Evolutionary conservation across 1,140 invertebrate genomes (phyloP).

Genomic region (Drosophila bipectinata): DNA sequence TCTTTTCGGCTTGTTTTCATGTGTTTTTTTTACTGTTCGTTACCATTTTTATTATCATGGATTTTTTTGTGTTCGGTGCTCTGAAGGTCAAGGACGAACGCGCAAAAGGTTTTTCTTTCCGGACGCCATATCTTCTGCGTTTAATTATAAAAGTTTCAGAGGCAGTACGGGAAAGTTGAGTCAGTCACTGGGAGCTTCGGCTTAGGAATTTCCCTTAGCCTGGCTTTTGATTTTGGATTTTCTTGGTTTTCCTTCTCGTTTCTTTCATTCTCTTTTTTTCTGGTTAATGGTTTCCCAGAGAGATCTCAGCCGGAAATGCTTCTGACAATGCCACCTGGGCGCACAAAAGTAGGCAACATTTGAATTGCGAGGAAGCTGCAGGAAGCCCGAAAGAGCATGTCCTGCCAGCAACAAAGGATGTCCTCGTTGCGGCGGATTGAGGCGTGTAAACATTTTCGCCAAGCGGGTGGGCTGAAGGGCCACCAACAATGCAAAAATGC

Average conservation of each 20-base stretch:
- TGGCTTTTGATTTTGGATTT: constrained; percentile 18
- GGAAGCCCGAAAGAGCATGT: constrained; percentile 18
- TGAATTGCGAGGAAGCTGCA: background rate
- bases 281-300: constrained; percentile 26
- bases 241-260: constrained; percentile 1
- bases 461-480: constrained; percentile 23
- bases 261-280: background rate
- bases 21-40: constrained; percentile 4
- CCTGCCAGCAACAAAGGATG: constrained; percentile 51
- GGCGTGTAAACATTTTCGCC: constrained; percentile 56
- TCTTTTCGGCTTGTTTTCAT: constrained; percentile 22
- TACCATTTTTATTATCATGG: constrained; percentile 2
- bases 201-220: constrained; percentile 26
- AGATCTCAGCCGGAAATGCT: constrained; percentile 44
- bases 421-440: constrained; percentile 52
- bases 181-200: constrained; percentile 24
- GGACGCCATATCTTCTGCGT: constrained; percentile 48
- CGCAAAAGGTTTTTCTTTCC: constrained; percentile 50
- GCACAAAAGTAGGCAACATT: constrained; percentile 9
- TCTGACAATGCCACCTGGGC: constrained; percentile 38
- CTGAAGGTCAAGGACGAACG: constrained; percentile 60
- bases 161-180: constrained; percentile 27
- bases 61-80: constrained; percentile 2
- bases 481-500: constrained; percentile 51
- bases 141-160: constrained; percentile 74